Evolutionary conservation across 2,113 vertebrate genomes (phyloP).

Genomic region (Alligator mississippiensis): DNA sequence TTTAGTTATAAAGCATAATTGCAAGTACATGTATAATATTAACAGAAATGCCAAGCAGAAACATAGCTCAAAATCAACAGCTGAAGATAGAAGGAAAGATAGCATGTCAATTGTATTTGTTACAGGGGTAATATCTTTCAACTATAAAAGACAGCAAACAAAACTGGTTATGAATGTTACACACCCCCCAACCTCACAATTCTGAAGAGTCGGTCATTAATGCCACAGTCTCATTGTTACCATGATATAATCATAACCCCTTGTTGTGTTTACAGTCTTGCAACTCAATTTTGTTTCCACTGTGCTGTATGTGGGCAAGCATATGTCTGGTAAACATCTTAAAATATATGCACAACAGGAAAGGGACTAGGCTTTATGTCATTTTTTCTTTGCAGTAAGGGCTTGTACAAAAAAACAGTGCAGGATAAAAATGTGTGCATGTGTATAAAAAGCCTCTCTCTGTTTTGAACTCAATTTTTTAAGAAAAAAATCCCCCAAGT

Average conservation of each 20-base stretch:
- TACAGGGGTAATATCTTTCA: conserved; percentile 4
- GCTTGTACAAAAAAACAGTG: not conserved
- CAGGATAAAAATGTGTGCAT: not conserved
- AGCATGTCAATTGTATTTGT: not conserved
- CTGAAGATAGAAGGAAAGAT: not conserved
- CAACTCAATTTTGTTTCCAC: not conserved
- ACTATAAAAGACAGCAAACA: not conserved
- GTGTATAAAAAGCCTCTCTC: not conserved
- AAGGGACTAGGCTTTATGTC: not conserved
- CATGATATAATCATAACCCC: not conserved
- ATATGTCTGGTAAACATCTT: not conserved
- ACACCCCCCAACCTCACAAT: not conserved
- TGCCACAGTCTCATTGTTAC: not conserved
- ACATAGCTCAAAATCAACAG: not conserved
- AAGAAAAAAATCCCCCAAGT: no score
- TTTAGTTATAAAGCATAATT: conserved; percentile 31
- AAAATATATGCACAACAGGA: not conserved
- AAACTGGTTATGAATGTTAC: not conserved
- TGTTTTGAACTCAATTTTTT: not conserved
- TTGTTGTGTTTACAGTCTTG: accelerated
- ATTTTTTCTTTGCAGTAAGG: not conserved
- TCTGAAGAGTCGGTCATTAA: not conserved
- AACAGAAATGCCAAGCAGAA: not conserved
- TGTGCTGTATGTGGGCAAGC: accelerated
- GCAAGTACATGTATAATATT: not conserved